phyloP scores from a whole-genome alignment of 2,888 invertebrate species.

The Cryptophagus acutangulus region DNA sequence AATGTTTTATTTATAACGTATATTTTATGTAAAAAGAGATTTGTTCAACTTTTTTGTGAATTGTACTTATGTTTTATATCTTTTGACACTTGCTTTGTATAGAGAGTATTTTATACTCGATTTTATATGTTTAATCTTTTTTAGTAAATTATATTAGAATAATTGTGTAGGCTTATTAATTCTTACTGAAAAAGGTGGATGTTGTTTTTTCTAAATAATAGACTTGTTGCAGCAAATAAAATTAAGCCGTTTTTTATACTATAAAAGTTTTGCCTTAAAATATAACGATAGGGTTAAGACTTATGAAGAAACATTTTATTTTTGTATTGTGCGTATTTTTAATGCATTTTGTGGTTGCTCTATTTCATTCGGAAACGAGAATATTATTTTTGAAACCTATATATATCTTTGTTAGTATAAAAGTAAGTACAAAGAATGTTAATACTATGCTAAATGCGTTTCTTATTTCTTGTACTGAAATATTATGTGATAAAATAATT shows the following conservation, averaged over 20 bases:
- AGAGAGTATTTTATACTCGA: constrained; percentile 24
- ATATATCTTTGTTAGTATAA: constrained; percentile 4
- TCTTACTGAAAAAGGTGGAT: no score
- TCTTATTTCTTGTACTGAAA: constrained; percentile 45
- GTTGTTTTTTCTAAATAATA: no score
- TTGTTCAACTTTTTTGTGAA: constrained; percentile 13
- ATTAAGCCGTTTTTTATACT: no score
- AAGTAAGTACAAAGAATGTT: constrained; percentile 27
- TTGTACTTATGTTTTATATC: constrained; percentile 11
- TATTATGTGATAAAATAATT: constrained; percentile 48
- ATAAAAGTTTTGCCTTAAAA: constrained; percentile 1
- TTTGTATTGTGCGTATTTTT: no score
- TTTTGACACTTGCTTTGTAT: no score
- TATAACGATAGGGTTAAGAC: no score
- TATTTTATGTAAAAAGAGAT: no score
- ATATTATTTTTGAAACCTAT: neutral
- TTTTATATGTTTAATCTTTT: constrained; percentile 13
- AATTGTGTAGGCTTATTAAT: no score
- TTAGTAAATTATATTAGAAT: constrained; percentile 18
- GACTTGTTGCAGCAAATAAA: no score
- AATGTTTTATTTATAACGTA: constrained; percentile 75
- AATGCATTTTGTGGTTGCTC: constrained; percentile 1
- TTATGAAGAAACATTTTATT: no score
- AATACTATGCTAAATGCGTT: constrained; percentile 13
- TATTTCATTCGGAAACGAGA: no score